These are phyloP conservation scores for Dolichotis patagonum DNA, from an alignment of 2,113 vertebrate species.

Conservation along the genomic window DNA sequence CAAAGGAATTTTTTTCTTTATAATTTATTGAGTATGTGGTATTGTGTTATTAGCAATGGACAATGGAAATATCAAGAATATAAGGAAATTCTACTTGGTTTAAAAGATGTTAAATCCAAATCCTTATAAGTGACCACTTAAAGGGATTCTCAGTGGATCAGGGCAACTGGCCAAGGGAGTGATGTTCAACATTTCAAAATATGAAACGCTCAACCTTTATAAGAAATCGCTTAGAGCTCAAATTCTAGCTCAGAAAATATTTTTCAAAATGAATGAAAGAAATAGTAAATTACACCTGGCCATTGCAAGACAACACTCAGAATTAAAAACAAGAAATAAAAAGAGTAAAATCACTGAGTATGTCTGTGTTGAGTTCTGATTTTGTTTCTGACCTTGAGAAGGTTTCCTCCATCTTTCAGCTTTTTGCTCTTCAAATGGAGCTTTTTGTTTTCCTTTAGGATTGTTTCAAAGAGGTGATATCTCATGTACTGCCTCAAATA, in stretches of 20 bases:
- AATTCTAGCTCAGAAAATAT: slow-evolving; percentile 40
- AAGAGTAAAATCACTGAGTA: background rate
- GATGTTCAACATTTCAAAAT: slow-evolving; percentile 59
- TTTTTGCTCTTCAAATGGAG: slow-evolving; percentile 52
- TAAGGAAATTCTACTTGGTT: background rate
- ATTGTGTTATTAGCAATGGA: background rate
- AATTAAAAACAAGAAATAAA: slow-evolving; percentile 23
- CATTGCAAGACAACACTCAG: slow-evolving; percentile 37
- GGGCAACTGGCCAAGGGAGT: background rate
- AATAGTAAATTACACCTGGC: slow-evolving; percentile 38
- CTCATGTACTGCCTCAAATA: slow-evolving; percentile 21
- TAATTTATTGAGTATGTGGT: background rate
- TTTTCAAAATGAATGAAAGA: slow-evolving; percentile 29
- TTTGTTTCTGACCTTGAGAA: slow-evolving; percentile 57
- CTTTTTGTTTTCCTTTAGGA: background rate
- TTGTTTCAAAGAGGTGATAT: slow-evolving; percentile 27
- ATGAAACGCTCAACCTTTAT: background rate
- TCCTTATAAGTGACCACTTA: background rate
- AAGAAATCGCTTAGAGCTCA: slow-evolving; percentile 48
- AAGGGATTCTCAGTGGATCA: background rate
- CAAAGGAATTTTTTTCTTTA: background rate
- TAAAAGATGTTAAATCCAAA: background rate
- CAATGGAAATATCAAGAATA: background rate
- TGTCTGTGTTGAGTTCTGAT: background rate
- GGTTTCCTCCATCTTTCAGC: background rate